Evolutionary conservation across 2,113 vertebrate genomes (phyloP).

Genomic region (Mustelus asterias): DNA sequence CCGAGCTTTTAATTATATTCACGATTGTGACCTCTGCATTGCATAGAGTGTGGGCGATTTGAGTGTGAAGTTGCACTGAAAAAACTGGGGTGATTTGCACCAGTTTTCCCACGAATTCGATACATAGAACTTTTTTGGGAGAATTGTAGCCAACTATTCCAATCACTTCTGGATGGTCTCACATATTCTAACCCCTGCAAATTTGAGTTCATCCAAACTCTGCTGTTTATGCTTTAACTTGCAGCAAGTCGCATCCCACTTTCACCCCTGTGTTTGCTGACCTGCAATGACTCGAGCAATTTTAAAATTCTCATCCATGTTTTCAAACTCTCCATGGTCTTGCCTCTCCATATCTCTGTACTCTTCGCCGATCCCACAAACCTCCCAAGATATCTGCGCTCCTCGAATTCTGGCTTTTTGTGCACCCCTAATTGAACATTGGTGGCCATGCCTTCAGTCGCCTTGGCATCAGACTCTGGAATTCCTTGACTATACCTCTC

Average conservation of each 20-base stretch:
- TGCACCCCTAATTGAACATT: no score
- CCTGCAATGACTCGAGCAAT: neutral
- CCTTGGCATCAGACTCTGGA: neutral
- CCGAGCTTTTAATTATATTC: no score
- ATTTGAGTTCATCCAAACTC: neutral
- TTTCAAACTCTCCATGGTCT: neutral
- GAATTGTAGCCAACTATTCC: no score
- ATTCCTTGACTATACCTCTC: neutral
- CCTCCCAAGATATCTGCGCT: neutral
- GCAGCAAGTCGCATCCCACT: neutral
- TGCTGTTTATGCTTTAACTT: neutral
- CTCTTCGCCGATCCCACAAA: neutral
- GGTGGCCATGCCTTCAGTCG: no score
- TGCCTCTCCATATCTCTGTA: neutral
- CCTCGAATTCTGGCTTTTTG: no score
- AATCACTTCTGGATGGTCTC: neutral
- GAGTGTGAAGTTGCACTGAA: no score
- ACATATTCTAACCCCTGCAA: neutral
- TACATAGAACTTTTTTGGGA: no score
- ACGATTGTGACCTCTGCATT: no score
- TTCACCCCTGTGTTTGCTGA: no score
- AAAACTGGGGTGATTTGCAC: no score
- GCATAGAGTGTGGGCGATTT: no score
- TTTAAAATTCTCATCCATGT: neutral
- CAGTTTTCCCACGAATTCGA: no score